Conservation (phyloP, 1,140 invertebrate species). For the Cataglyphis hispanica region DNA sequence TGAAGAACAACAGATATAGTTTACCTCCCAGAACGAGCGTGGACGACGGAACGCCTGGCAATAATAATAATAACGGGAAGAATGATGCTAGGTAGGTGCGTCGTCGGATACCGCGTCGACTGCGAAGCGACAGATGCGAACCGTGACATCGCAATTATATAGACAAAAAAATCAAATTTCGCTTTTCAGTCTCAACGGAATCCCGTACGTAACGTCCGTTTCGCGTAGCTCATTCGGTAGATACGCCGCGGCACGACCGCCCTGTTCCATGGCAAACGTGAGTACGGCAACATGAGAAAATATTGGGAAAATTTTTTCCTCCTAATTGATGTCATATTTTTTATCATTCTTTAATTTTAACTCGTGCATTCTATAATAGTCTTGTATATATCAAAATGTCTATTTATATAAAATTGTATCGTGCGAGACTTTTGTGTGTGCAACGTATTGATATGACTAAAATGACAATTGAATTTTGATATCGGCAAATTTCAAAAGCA, state of each 20-base stretch:
- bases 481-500: not conserved
- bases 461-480: not conserved
- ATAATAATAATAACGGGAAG: conserved; percentile 73
- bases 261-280: conserved; percentile 90
- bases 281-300: conserved; percentile 64
- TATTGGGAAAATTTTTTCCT: not conserved
- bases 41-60: conserved; percentile 69
- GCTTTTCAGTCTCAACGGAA: conserved; percentile 79
- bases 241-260: conserved; percentile 88
- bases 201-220: conserved; percentile 67
- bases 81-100: conserved; percentile 60
- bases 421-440: not conserved
- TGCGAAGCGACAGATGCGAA: conserved; percentile 27
- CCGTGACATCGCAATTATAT: not conserved
- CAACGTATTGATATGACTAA: not conserved
- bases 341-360: not conserved
- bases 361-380: not conserved
- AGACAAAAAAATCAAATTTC: conserved; percentile 35
- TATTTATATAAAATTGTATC: not conserved
- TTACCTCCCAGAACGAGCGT: conserved; percentile 70
- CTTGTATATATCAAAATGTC: not conserved
- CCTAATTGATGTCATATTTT: not conserved
- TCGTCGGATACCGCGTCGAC: not conserved
- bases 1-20: conserved; percentile 77
- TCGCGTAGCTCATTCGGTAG: conserved; percentile 83